Evolutionary conservation across 2,113 vertebrate genomes (phyloP).

Genomic region (Ciconia boyciana): DNA sequence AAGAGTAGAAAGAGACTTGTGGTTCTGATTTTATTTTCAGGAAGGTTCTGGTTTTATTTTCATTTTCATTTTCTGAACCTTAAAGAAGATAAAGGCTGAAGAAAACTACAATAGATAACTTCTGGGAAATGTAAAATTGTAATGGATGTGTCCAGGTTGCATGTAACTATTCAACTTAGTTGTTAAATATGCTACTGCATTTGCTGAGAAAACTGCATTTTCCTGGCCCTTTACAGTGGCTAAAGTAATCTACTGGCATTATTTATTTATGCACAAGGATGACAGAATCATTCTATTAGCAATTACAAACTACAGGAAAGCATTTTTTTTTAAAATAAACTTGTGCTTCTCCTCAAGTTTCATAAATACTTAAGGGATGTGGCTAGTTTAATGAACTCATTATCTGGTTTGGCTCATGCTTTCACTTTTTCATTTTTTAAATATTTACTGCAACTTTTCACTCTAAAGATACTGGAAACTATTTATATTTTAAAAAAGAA

Average conservation of each 20-base stretch:
- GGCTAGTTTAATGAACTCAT: background rate
- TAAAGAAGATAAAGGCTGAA: background rate
- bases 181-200: background rate
- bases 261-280: slow-evolving; percentile 31
- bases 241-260: slow-evolving; percentile 20
- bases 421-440: background rate
- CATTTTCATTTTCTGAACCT: background rate
- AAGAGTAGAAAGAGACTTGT: background rate
- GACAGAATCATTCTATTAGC: background rate
- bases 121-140: background rate
- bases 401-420: background rate
- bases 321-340: background rate
- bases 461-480: background rate
- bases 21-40: background rate
- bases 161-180: background rate
- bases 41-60: background rate
- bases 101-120: background rate
- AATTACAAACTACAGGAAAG: slow-evolving; percentile 4
- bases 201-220: background rate
- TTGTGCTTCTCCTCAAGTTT: background rate
- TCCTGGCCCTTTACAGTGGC: background rate
- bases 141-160: background rate
- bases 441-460: background rate
- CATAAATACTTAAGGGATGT: background rate
- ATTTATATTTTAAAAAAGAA: background rate